Evolutionary conservation across 2,113 vertebrate genomes (phyloP), one percentile per base, ranked within the genome.

Genomic region (Chloroceryle aenea): DNA sequence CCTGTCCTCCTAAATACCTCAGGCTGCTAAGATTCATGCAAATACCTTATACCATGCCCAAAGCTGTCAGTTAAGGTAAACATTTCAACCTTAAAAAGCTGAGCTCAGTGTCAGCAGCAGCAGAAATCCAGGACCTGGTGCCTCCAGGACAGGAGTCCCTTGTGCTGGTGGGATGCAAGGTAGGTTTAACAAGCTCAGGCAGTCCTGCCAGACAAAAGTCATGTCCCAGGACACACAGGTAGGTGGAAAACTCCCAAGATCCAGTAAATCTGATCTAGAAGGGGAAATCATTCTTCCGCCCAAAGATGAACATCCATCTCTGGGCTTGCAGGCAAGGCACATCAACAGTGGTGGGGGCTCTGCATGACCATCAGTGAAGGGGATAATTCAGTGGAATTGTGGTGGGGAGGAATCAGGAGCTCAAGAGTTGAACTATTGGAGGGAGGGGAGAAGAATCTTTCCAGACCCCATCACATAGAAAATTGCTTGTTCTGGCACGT

Each of bases 351-450:
- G 7, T 38, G 8, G 32, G 27, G 20, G 12, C 4, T 62, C 53
- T 2, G 1, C 16, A 2, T 8, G 1, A 3, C 83, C 32, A 14
- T 26, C 0, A 0, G 9, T 53, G 45, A 92, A 80, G 2, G 19
- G 7, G 9, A 52, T 43, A 77, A 77, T 66, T 47, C 64, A 42
- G 32, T 50, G 17, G 26, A 62, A 91, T 7, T 3, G 36, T 21
- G 2, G 5, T 42, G 19, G 20, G 15, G 22, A 94, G 9, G 12
- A 80, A 59, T 50, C 4, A 4, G 34, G 29, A 89, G 10, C 36
- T 71, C 13, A 62, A 15, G 17, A 72, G 6, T 0, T 52, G 48
- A 93, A 55, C 48, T 61, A 5, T 10, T 80, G 36, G 12, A 58
- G 32, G 12, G 9, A 61, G 21, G 5, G 6, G 25, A 17, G 0